A percentile compares a stretch with the other conserved stretches of the same genome.
phyloP scores from a whole-genome alignment of 2,113 vertebrate genomes.

The Petroica traversi region DNA sequence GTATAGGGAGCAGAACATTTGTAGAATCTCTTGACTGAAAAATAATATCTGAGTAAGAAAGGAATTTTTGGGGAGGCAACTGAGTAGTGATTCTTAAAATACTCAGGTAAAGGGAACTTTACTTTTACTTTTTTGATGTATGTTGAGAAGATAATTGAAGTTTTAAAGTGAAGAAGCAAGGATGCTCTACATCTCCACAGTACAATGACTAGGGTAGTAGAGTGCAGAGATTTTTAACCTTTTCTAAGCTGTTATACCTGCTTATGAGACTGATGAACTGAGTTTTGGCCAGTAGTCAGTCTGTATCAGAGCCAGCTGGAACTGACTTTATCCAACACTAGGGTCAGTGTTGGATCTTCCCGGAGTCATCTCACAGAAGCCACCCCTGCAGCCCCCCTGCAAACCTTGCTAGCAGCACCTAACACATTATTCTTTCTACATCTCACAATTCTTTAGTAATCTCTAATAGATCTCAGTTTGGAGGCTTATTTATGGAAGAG shows the following conservation, averaged over 20 bases:
- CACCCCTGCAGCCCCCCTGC: fast-evolving
- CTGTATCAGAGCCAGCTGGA: not conserved
- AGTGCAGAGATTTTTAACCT: not conserved
- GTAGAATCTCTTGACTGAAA: not conserved
- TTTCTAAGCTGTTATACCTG: not conserved
- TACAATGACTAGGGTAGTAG: not conserved
- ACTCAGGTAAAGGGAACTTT: not conserved
- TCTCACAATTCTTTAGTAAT: not conserved
- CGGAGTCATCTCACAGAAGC: not conserved
- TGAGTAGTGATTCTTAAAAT: not conserved
- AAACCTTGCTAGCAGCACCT: not conserved
- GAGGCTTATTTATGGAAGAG: not conserved
- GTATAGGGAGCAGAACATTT: not conserved
- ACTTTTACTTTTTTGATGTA: not conserved
- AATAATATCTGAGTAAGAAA: not conserved
- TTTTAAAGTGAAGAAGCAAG: not conserved
- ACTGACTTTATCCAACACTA: not conserved
- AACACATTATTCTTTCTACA: not conserved
- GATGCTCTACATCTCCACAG: not conserved
- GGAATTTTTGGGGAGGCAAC: not conserved
- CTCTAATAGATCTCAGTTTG: not conserved
- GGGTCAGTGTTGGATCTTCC: not conserved
- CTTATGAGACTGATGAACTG: not conserved
- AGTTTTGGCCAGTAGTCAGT: not conserved
- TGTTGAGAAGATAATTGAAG: not conserved